Evolutionary conservation across 2,113 vertebrate genomes (phyloP), one percentile per base, ranked within the genome.

Genomic region (Pseudopipra pipra): DNA sequence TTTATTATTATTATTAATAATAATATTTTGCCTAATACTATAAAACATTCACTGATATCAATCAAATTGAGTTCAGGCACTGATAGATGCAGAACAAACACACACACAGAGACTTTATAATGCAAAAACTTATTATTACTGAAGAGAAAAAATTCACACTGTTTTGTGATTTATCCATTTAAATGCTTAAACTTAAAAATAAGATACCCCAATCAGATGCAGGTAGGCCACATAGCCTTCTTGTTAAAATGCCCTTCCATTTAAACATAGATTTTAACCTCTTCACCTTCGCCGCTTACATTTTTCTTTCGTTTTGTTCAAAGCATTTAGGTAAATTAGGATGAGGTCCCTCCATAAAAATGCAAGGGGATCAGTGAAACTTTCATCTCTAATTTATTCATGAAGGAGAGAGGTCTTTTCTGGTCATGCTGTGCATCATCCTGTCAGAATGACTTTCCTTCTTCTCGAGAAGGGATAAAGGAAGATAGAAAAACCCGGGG

Each of bases 371-470:
- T 97, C 96, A 92, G 97, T 98, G 97, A 97, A 98, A 98, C 98
- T 98, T 98, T 98, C 97, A 97, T 97, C 96, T 98, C 95, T 98
- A 98, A 98, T 98, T 98, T 98, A 98, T 98, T 98, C 97, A 97
- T 98, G 98, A 98, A 98, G 97, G 96, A 97, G 92, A 96, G 55
- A 97, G 97, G 97, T 97, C 97, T 95, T 93, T 96, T 67, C 97
- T 98, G 97, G 95, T 94, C 92, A 51, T 70, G 97, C 97, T 96
- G 97, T 98, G 97, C 96, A 97, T 98, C 97, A 97, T 97, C 88
- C 97, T 98, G 98, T 98, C 97, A 98, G 95, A 97, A 97, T 74
- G 97, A 97, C 98, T 98, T 98, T 98, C 95, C 96, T 95, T 97
- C 96, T 97, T 96, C 95, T 95, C 33, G 31, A 97, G 92, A 89